Percentiles rank a stretch among this genome's conserved stretches.
phyloP scores from a whole-genome alignment of 1,140 invertebrate genomes.

The Megathymus violae region DNA sequence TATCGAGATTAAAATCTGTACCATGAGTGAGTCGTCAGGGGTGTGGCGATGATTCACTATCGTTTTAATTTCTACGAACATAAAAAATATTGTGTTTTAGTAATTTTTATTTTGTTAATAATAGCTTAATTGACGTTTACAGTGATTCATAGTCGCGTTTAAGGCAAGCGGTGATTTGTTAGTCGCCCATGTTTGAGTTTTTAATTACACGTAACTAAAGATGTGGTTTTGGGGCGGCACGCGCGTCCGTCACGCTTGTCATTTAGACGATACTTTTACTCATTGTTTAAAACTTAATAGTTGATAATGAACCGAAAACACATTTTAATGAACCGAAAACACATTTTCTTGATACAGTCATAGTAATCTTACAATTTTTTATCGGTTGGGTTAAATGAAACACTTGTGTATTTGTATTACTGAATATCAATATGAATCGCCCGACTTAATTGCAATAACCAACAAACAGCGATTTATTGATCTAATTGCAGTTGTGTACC shows the following conservation, averaged over 20 bases:
- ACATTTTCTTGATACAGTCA: no score
- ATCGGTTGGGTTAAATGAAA: no score
- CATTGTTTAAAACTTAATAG: no score
- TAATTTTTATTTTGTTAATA: conserved; percentile 65
- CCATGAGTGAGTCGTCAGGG: conserved; percentile 60
- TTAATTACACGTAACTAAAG: conserved; percentile 80
- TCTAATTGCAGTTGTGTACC: conserved; percentile 1
- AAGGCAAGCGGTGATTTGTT: conserved; percentile 64
- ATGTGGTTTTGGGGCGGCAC: conserved; percentile 68
- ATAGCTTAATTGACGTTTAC: conserved; percentile 70
- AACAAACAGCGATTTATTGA: conserved; percentile 4
- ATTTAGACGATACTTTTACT: conserved; percentile 22
- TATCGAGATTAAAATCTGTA: conserved; percentile 65
- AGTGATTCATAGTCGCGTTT: conserved; percentile 65
- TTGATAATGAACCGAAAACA: no score
- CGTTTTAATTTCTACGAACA: conserved; percentile 56
- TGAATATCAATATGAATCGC: background rate
- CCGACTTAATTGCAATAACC: background rate
- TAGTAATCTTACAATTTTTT: no score
- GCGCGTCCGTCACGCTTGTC: conserved; percentile 60
- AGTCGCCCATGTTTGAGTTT: conserved; percentile 77
- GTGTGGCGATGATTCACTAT: conserved; percentile 67
- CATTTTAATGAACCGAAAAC: no score
- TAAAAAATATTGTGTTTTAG: conserved; percentile 67
- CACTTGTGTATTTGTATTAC: no score